Evolutionary conservation across 2,113 vertebrate genomes (phyloP).

Genomic region (Solea solea): DNA sequence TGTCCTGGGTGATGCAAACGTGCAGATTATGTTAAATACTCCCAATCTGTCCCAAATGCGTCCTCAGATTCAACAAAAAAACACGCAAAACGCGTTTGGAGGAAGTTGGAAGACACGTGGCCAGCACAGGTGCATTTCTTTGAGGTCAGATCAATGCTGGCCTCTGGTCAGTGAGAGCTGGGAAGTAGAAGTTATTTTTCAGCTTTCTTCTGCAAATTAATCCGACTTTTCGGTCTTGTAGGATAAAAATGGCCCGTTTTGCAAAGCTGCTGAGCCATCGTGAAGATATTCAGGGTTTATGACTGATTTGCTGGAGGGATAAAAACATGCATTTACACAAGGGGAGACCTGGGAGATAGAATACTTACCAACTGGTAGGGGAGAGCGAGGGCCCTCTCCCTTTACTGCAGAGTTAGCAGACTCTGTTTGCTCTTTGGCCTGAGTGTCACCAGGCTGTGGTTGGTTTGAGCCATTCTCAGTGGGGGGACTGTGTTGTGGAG

Average conservation of each 20-base stretch:
- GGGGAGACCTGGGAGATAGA: constrained; percentile 51
- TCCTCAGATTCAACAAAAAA: too few species aligned
- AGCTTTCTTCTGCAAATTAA: constrained; percentile 11
- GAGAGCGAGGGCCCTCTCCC: constrained; percentile 62
- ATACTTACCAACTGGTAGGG: constrained; percentile 77
- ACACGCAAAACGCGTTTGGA: too few species aligned
- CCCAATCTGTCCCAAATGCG: too few species aligned
- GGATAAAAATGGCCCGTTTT: not conserved
- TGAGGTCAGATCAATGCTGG: constrained; percentile 8
- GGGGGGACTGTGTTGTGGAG: constrained; percentile 50
- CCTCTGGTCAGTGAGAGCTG: not conserved
- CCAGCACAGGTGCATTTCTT: too few species aligned
- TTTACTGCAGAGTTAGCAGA: constrained; percentile 48
- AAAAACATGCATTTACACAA: constrained; percentile 45
- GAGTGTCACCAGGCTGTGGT: constrained; percentile 50
- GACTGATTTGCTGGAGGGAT: constrained; percentile 27
- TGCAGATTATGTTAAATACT: too few species aligned
- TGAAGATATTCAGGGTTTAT: constrained; percentile 1
- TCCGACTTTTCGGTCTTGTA: constrained; percentile 1
- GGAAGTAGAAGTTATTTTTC: constrained; percentile 4
- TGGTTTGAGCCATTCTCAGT: constrained; percentile 57
- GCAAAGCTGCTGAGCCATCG: constrained; percentile 42
- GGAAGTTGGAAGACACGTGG: too few species aligned
- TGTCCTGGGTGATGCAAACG: too few species aligned
- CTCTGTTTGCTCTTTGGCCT: constrained; percentile 65